Percentiles rank a stretch among this genome's conserved stretches.
Evolutionary conservation across 2,113 vertebrate genomes (phyloP).

Genomic region (Cercocebus atys): DNA sequence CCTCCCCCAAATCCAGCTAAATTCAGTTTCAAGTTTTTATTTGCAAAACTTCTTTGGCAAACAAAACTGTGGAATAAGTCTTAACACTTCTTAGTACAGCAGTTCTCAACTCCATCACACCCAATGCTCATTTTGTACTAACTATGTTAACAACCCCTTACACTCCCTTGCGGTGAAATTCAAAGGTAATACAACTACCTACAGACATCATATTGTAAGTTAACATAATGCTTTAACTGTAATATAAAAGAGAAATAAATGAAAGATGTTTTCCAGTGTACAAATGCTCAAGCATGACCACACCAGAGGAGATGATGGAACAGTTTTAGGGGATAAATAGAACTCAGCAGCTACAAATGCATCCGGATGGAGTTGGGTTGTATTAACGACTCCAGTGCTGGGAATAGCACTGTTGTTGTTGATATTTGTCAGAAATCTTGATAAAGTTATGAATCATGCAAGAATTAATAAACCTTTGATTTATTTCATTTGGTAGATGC

Average conservation of each 20-base stretch:
- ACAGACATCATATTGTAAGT: not conserved
- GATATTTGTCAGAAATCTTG: not conserved
- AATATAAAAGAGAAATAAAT: not conserved
- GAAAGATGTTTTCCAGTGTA: not conserved
- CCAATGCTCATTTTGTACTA: not conserved
- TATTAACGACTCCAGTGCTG: not conserved
- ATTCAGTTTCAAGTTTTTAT: constrained; percentile 26
- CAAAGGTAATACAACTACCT: not conserved
- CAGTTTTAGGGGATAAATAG: not conserved
- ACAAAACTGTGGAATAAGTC: not conserved
- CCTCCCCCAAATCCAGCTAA: not conserved
- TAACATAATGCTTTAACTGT: not conserved
- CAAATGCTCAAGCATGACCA: not conserved
- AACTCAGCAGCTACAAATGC: not conserved
- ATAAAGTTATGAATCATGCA: not conserved
- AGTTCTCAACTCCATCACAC: not conserved
- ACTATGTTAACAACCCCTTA: not conserved
- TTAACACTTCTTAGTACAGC: not conserved
- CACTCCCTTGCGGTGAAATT: not conserved
- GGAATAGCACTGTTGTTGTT: not conserved
- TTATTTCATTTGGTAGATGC: constrained; percentile 6
- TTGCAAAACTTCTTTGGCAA: constrained; percentile 20
- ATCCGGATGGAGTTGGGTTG: not conserved
- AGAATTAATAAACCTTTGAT: constrained; percentile 10
- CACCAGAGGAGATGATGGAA: not conserved